Base-by-base conservation (phyloP, 2,113 vertebrate genomes). In the Dascyllus trimaculatus region DNA sequence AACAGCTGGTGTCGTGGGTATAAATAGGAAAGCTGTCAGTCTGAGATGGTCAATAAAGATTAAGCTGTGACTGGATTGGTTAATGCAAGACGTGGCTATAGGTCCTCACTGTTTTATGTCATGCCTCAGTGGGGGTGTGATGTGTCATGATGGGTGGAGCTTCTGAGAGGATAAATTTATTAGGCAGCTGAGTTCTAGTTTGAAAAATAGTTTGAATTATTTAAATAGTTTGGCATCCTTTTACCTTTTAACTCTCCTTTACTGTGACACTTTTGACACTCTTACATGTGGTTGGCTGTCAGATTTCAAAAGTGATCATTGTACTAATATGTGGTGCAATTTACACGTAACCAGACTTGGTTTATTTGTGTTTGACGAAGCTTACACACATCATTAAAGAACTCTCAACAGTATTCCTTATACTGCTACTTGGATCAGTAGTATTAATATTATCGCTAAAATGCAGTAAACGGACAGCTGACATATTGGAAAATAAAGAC, bases 61-160 rank as follows among this genome's bases (percentile, higher is more conserved):
- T 7, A 11, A 58, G 32, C 7, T 56, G 13, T 51, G 4, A 29
- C 11, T 62, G 14, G 21, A 53, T 46, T 18, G 24, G 4, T 19
- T 17, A 0, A n/a, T 59, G 22, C 10, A 61, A 21, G 58, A 69
- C 11, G 29, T n/a, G 52, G 46, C n/a, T 59, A 11, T 53, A 38
- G 46, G 52, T 17, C 62, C 58, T 52, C 78, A 32, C 57, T 25
- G 40, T 84, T 84, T 87, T 82, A 63, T 84, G 63, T 74, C 78
- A 81, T 74, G 64, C 72, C 72, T 63, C 13, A 51, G 71, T 76
- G 62, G 62, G 78, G 73, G 78, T 29, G 75, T 75, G 70, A 60
- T 40, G 11, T 64, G 58, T 58, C 45, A 8, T 24, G 38, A 60
- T 71, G 81, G 87, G 89, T 51, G 82, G 91, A 77, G 69, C 48